Evolutionary conservation across 2,888 invertebrate genomes (phyloP), one percentile per base, ranked within the genome.

Genomic region (Anorthoa munda): DNA sequence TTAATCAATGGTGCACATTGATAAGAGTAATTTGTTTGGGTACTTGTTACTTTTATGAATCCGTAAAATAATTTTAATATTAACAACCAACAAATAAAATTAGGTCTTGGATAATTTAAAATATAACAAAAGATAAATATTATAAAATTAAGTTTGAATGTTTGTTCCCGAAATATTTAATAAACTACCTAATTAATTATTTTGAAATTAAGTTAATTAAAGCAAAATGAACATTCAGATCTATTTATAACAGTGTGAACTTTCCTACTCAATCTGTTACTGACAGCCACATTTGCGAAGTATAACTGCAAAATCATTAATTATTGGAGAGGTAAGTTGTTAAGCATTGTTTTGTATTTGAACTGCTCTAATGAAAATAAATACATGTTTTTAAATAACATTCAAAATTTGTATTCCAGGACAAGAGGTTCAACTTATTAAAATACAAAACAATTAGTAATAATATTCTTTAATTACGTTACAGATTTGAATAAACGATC

Each of bases 221-320:
- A 39, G 59, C 13, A 26, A 45, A 68, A 79, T 59, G 45, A 31
- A 63, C 18, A 31, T 13, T 48, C 21, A 55, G 50, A 50, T 48
- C 18, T 26, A 45, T 50, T 45, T 65, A 18, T 50, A 58, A 56
- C 15, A 31, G 21, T 48, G 21, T 17, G 2, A 39, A 15, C n/a
- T 50, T 65, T 48, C 23, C 13, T 31, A 46, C 17, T 17, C n/a
- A 39, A 58, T 39, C n/a, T 39, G 9, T 39, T 68, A n/a, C 2
- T 23, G 48, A 71, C 21, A 56, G 39, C 11, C 31, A 5, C 18
- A 12, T 39, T 48, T 56, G 31, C 17, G 18, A 17, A 53, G 45
- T 17, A 26, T 45, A 50, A 56, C 13, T 5, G 1, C 31, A 21
- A 31, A 31, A 31, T 15, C 11, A 55, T 39, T 58, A n/a, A 12